Conservation (phyloP, 2,113 vertebrate species). For the Oryzias melastigma region DNA sequence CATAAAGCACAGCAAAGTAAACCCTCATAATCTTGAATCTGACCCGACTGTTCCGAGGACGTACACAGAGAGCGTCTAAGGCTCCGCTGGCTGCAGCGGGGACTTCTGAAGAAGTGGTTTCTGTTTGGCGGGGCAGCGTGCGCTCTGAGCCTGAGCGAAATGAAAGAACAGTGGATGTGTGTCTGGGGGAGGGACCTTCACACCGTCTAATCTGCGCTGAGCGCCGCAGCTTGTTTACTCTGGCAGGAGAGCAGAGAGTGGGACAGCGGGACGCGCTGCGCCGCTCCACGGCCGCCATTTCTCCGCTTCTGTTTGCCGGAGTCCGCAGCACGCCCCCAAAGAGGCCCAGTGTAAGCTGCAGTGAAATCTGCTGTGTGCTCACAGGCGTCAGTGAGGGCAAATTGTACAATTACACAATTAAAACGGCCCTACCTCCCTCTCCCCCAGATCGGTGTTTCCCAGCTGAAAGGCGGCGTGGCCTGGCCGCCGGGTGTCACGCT, state of each 20-base stretch:
- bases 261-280: conserved; percentile 38
- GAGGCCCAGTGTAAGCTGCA: conserved; percentile 57
- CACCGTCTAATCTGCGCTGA: conserved; percentile 62
- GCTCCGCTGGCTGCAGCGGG: too few relatives aligned
- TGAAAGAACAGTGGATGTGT: conserved; percentile 9
- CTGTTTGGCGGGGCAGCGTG: too few relatives aligned
- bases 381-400: conserved; percentile 63
- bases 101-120: too few relatives aligned
- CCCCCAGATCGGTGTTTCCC: conserved; percentile 30
- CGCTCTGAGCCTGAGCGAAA: too few relatives aligned
- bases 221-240: conserved; percentile 69
- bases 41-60: too few relatives aligned
- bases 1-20: too few relatives aligned
- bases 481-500: conserved; percentile 19
- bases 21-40: too few relatives aligned
- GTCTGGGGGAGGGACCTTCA: conserved; percentile 46
- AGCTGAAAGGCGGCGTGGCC: conserved; percentile 14
- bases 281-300: conserved; percentile 42
- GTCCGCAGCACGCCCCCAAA: conserved; percentile 65
- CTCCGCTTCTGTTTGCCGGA: conserved; percentile 50
- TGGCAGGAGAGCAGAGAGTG: conserved; percentile 68
- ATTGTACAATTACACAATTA: conserved; percentile 71
- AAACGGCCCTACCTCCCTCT: background rate
- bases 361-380: conserved; percentile 60
- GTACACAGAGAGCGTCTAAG: too few relatives aligned